Evolutionary conservation across 2,888 invertebrate genomes (phyloP), one percentile per base, ranked within the genome.

Genomic region (Calliphora vomitoria): DNA sequence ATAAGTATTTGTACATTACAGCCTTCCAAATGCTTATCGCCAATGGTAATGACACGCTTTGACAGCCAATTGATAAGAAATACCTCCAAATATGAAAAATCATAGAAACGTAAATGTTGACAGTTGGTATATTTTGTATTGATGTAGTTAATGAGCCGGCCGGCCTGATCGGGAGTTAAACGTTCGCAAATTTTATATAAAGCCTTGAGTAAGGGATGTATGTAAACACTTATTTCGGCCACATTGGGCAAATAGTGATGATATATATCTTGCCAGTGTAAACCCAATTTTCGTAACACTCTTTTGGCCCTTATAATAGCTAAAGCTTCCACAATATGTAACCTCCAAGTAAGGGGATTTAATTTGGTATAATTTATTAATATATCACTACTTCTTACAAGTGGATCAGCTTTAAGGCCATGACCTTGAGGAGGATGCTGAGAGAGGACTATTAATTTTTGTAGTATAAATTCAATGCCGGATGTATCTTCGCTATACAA

Each of bases 311-410:
- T 90, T 18, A 95, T 94, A 31, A 95, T 94, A 79, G 94, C 93
- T 25, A 95, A 89, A 0, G 95, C 94, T 92, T 95, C 95, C 0
- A 95, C 84, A 0, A 95, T 87, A 88, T 93, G 92, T 0, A 91
- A 88, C 31, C 93, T 91, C 95, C 95, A 95, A 20, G 92, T 89
- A 2, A 74, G 62, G 0, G 91, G 85, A 72, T 92, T 91, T 0
- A 86, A 44, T 50, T 71, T 89, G 0, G 92, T 90, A 88, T 92
- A 94, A 64, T 91, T 90, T 0, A 88, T 89, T 35, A 94, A 86
- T 31, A 90, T 86, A 66, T 87, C 89, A 25, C 79, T 83, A 20
- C 79, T 53, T 1, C 81, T 53, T 1, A 58, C n/a, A 25, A 78
- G 3, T 18, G 35, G 25, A 0, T 72, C 86, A 6, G 5, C n/a